Evolutionary conservation across 2,797 vertebrate genomes (phyloP).

Genomic region (Helicolenus hilgendorfi): DNA sequence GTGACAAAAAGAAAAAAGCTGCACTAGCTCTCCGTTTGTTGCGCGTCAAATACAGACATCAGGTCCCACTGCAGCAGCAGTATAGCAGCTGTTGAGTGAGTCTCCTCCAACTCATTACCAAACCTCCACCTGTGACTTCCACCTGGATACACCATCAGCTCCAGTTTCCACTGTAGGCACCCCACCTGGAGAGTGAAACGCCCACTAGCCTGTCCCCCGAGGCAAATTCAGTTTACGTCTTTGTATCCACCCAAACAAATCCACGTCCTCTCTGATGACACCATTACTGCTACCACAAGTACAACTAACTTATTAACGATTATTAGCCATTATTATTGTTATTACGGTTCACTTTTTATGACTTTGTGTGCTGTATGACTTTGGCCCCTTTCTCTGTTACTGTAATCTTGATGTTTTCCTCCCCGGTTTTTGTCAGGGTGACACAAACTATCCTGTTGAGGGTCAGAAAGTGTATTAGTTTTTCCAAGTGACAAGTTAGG

Average conservation of each 20-base stretch:
- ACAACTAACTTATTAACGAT: not conserved
- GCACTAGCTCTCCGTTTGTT: constrained; percentile 39
- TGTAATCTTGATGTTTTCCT: constrained; percentile 42
- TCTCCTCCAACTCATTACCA: constrained; percentile 84
- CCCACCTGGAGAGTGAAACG: constrained; percentile 73
- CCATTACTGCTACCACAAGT: not conserved
- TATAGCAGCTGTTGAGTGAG: constrained; percentile 77
- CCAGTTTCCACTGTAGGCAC: constrained; percentile 67
- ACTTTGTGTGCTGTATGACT: not conserved
- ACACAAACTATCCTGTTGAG: constrained; percentile 54
- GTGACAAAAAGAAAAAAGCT: not conserved
- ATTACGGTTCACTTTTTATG: not conserved
- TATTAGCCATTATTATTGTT: not conserved
- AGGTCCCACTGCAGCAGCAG: constrained; percentile 63
- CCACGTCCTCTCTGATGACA: constrained; percentile 9
- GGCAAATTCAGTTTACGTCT: constrained; percentile 39
- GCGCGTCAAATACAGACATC: constrained; percentile 65
- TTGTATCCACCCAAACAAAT: constrained; percentile 58
- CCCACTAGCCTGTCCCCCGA: constrained; percentile 54
- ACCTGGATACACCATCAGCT: constrained; percentile 81
- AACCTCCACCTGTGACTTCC: constrained; percentile 85
- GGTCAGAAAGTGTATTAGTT: constrained; percentile 66
- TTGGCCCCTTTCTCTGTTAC: not conserved
- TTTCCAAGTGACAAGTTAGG: constrained; percentile 73
- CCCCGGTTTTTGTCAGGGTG: constrained; percentile 48